Evolutionary conservation across 2,113 vertebrate species (phyloP), one percentile per base, ranked within the genome.

Genomic region (Pterocles orientalis): DNA sequence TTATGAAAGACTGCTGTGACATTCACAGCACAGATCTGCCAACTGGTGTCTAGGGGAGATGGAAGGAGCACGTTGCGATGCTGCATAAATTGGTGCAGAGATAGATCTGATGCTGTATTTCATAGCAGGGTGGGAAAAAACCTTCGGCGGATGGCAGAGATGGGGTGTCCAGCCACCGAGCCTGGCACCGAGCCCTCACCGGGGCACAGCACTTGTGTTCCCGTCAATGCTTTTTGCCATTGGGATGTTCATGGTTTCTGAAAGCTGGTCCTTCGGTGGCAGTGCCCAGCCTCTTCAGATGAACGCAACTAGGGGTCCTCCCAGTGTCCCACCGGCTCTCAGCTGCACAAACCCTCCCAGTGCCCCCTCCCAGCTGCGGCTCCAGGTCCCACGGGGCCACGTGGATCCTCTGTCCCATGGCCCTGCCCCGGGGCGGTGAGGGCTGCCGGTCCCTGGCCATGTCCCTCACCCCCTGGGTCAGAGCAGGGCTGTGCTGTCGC

Each of bases 1-100:
- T 96, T 93, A 86, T 64, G 96, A 96, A 97, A 95, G 97, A 66
- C 92, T 91, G 95, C 92, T 24, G 87, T 95, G 97, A 96, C 96
- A 94, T 97, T 97, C 95, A 90, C 96, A 96, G 94, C 94, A 90
- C 94, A 90, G 95, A 92, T 95, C 95, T 97, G 95, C 97, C 96
- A 95, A 96, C 71, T 89, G 89, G 87, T 80, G 95, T 94, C 97
- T 95, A 36, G 51, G 60, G 82, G 73, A 93, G 89, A 95, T 1
- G 92, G 92, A 94, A 66, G 96, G 91, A 92, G 91, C 53, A 20
- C 78, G 3, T 20, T 36, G 94, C 39, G 2, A 18, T 48, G 80
- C 92, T 88, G 95, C 83, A 86, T 29, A 79, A 91, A 82, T 76
- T 85, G 96, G 80, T 95, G 88, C 94, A 78, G 92, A 71, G 88